A percentile compares a stretch with the other conserved stretches of the same genome.
Evolutionary conservation across 1,140 invertebrate genomes (phyloP).

Genomic region (Pygmarrhopalites habei): DNA sequence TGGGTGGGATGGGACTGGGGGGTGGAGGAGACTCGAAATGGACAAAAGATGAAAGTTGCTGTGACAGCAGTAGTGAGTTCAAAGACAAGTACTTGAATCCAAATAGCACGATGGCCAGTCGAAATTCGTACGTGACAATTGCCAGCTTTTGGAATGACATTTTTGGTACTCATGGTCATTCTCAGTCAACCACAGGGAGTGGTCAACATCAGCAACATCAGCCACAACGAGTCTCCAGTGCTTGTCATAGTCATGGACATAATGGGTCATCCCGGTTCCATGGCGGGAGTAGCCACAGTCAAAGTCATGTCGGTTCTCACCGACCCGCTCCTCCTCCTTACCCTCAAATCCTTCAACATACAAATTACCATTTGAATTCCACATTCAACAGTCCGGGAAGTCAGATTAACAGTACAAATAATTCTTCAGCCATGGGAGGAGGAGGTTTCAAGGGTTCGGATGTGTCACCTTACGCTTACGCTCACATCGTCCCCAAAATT

Average conservation of each 20-base stretch:
- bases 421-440: not conserved
- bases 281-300: no score
- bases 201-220: constrained; percentile 19
- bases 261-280: no score
- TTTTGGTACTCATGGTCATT: constrained; percentile 17
- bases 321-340: not conserved
- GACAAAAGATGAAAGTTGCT: constrained; percentile 8
- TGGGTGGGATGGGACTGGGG: not conserved
- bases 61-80: not conserved
- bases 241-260: not conserved
- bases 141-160: constrained; percentile 40
- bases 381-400: constrained; percentile 14
- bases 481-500: constrained; percentile 30
- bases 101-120: constrained; percentile 25
- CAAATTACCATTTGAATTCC: not conserved
- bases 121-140: constrained; percentile 37
- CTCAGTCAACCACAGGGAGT: not conserved
- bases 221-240: not conserved
- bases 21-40: constrained; percentile 24
- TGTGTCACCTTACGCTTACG: constrained; percentile 39
- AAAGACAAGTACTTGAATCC: constrained; percentile 21
- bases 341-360: not conserved
- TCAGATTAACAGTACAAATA: constrained; percentile 6
- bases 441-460: constrained; percentile 32
- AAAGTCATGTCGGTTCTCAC: no score